Evolutionary conservation across 2,888 invertebrate species (phyloP), one percentile per base, ranked within the genome.

Genomic region (Mythimna pallens): DNA sequence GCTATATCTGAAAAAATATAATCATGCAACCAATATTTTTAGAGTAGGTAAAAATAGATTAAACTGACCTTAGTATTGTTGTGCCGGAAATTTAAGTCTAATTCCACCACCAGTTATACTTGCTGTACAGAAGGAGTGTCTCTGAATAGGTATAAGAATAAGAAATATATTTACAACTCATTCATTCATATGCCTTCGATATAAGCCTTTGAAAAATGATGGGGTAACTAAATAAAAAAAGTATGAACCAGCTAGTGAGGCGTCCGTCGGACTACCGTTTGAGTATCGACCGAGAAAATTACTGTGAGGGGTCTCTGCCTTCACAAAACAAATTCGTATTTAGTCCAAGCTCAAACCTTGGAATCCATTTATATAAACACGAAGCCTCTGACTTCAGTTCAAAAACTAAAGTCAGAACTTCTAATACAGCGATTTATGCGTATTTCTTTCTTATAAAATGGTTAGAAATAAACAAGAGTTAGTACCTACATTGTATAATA

Each of bases 21-120:
- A 36, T 52, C n/a, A 69, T 47, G 40, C 52, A 54, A 63, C 17
- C 10, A 34, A 80, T 69, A 73, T 50, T 20, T 68, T 52, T 57
- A 73, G 69, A 77, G 30, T 79, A 59, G 6, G 34, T 54, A 57
- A 17, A 57, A 8, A 63, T 72, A 82, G 76, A 59, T 68, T 67
- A 66, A 80, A 94, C 95, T 90, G 89, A 94, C 94, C 94, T 94
- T 90, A 77, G 50, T 25, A 40, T 78, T 76, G 73, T 59, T 73
- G 64, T 75, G 76, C 85, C 87, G 87, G 81, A 86, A 88, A 87
- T 88, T 92, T 90, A 92, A 88, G 82, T 86, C 82, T 87, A 88
- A 90, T 87, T 91, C 95, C 96, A 94, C 91, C 96, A 95, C 94
- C 95, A 80, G 83, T 92, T 95, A 96, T 73, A 96, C 94, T 94